Evolutionary conservation across 2,113 vertebrate genomes (phyloP), one percentile per base, ranked within the genome.

Genomic region (Oreochromis niloticus): DNA sequence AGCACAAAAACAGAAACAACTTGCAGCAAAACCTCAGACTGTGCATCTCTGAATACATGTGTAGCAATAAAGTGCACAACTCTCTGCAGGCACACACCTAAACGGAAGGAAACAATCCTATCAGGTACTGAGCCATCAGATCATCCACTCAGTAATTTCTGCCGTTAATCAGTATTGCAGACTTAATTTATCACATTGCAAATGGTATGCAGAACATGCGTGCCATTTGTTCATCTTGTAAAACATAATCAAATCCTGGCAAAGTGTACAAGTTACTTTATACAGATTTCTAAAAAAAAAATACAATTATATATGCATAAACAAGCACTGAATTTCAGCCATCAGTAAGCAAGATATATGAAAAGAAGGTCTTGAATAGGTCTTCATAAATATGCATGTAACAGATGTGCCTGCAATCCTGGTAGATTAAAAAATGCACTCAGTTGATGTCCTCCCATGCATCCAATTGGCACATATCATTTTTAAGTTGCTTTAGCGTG

Each of bases 1-100:
- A 61, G 73, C 52, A 78, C 46, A 57, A 80, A 87, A 83, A 90
- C 85, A 85, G 78, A 73, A 89, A 54, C 34, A 61, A 68, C 57
- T 81, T 10, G 8, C 39, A 83, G 87, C 19, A 30, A 30, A 80
- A 32, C 59, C 80, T 57, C 24, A 19, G 48, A 27, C 36, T 81
- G 36, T 50, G 80, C 16, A 13, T n/a, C 59, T 78, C 36, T n/a
- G 61, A 88, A 87, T 80, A 78, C 82, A 34, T 56, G 54, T 50
- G 12, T 50, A 14, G 27, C 6, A 17, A 57, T 81, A 59, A 66
- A 48, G 61, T 48, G 7, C 13, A 68, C 71, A 50, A 2, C 27
- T 3, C 19, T 43, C 50, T 52, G 39, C 75, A 87, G 56, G 79
- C 34, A 50, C 19, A 71, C 17, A 22, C 13, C 32, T 17, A 63